phyloP scores from a whole-genome alignment of 1,140 invertebrate species.

The Phymastichus coffea region DNA sequence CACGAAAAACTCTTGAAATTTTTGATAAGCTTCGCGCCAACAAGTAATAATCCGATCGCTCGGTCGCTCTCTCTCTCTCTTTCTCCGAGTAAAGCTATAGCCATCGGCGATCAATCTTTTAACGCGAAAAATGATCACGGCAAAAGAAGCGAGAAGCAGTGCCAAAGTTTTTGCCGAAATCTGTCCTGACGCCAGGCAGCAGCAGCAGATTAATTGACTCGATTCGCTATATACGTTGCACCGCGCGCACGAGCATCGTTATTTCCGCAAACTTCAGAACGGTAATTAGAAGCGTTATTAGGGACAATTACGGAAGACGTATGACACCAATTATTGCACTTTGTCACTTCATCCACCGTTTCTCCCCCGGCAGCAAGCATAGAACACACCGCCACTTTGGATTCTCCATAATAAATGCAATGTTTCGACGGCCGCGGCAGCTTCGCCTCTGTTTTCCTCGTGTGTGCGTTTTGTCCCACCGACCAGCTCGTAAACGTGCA shows the following conservation, averaged over 20 bases:
- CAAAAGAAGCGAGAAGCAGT: not conserved
- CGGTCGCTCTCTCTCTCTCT: no score
- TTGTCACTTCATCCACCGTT: constrained; percentile 26
- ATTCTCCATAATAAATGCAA: constrained; percentile 25
- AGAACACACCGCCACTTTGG: not conserved
- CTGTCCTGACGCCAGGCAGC: not conserved
- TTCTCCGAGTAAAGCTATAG: no score
- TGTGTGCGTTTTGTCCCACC: not conserved
- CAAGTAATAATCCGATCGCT: no score
- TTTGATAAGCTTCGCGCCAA: no score
- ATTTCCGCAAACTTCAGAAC: constrained; percentile 27
- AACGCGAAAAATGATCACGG: not conserved
- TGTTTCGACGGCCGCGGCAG: constrained; percentile 21
- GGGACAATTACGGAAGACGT: constrained; percentile 29
- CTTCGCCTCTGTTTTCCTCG: constrained; percentile 15
- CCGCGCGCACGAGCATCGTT: constrained; percentile 7
- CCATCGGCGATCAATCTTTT: not conserved
- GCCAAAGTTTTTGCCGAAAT: constrained; percentile 13
- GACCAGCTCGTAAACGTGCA: not conserved
- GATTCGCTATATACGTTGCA: not conserved
- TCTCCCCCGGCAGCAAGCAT: constrained; percentile 1
- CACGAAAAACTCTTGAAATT: no score
- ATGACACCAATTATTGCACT: constrained; percentile 31
- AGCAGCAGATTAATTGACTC: constrained; percentile 23
- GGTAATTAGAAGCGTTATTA: constrained; percentile 30